Percentiles rank a stretch among this genome's conserved stretches.
Conservation (phyloP, 2,888 invertebrate species). For the Acronicta alni region DNA sequence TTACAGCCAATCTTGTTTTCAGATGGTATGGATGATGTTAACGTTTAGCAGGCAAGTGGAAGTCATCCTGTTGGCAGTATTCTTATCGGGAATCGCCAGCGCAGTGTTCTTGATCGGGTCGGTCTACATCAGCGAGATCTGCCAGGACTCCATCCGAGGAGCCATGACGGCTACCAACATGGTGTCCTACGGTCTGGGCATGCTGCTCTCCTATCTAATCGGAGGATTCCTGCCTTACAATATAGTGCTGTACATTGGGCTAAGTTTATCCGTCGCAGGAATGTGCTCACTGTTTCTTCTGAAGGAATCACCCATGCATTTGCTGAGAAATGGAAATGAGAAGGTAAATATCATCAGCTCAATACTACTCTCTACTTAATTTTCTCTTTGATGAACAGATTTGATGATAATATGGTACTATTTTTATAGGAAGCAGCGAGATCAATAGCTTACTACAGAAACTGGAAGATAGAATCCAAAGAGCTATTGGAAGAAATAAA, state of each 20-base stretch:
- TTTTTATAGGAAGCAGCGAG: slow-evolving; percentile 41
- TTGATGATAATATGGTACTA: background rate
- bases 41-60: slow-evolving; percentile 42
- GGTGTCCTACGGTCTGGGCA: slow-evolving; percentile 49
- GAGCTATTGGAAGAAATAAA: slow-evolving; percentile 51
- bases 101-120: slow-evolving; percentile 38
- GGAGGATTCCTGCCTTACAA: slow-evolving; percentile 44
- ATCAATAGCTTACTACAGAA: slow-evolving; percentile 51
- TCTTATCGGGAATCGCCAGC: slow-evolving; percentile 47
- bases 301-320: slow-evolving; percentile 43
- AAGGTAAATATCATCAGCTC: slow-evolving; percentile 24
- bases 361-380: too few species aligned
- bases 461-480: slow-evolving; percentile 45
- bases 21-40: slow-evolving; percentile 46
- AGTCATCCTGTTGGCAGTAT: slow-evolving; percentile 34
- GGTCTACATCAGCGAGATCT: slow-evolving; percentile 55
- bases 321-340: slow-evolving; percentile 39
- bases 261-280: slow-evolving; percentile 16
- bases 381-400: too few species aligned
- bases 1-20: slow-evolving; percentile 2
- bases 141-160: slow-evolving; percentile 57
- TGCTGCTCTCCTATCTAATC: slow-evolving; percentile 43
- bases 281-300: slow-evolving; percentile 21
- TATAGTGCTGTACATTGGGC: slow-evolving; percentile 44
- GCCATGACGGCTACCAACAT: slow-evolving; percentile 44